Percentiles rank a stretch among this genome's conserved stretches.
These are phyloP conservation scores for Mastacembelus armatus DNA, from an alignment of 2,797 vertebrate species.

Conservation along the genomic window DNA sequence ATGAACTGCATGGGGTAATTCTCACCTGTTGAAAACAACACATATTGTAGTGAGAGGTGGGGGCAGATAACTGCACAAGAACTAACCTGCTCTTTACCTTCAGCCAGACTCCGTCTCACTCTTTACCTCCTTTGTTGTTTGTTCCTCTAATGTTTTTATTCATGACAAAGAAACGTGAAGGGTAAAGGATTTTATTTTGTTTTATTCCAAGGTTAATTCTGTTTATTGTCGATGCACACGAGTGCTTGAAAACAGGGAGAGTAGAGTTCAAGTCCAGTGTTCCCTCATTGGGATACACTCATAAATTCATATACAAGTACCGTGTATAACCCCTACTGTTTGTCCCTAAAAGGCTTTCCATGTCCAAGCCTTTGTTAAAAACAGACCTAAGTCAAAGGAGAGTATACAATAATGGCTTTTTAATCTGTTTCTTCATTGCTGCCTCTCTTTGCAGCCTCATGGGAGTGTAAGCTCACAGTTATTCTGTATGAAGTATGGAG, in stretches of 20 bases:
- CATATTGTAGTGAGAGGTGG: constrained; percentile 81
- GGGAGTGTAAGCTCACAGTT: constrained; percentile 32
- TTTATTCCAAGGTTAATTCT: constrained; percentile 56
- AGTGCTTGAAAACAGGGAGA: constrained; percentile 31
- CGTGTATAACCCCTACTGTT: constrained; percentile 85
- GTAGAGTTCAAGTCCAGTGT: constrained; percentile 30
- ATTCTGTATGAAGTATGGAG: constrained; percentile 17
- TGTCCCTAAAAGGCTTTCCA: constrained; percentile 92
- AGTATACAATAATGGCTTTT: constrained; percentile 56
- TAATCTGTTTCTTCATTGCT: constrained; percentile 42
- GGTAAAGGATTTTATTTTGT: constrained; percentile 35
- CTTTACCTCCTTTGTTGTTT: constrained; percentile 11
- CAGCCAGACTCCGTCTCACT: constrained; percentile 16
- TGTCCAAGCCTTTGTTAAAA: constrained; percentile 88
- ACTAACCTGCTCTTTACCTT: constrained; percentile 51
- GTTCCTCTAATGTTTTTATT: constrained; percentile 65
- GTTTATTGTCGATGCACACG: constrained; percentile 32
- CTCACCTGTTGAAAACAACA: constrained; percentile 93
- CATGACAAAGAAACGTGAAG: constrained; percentile 34
- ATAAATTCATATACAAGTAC: constrained; percentile 85
- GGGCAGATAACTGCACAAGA: constrained; percentile 78
- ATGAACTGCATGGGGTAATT: constrained; percentile 99
- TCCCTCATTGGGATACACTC: constrained; percentile 66
- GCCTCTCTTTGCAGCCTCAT: constrained; percentile 8
- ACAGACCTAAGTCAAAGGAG: constrained; percentile 62